A percentile compares a stretch with the other conserved stretches of the same genome.
These are phyloP conservation scores for Gracilinanus agilis DNA, from an alignment of 2,113 vertebrate genomes.

Conservation along the genomic window DNA sequence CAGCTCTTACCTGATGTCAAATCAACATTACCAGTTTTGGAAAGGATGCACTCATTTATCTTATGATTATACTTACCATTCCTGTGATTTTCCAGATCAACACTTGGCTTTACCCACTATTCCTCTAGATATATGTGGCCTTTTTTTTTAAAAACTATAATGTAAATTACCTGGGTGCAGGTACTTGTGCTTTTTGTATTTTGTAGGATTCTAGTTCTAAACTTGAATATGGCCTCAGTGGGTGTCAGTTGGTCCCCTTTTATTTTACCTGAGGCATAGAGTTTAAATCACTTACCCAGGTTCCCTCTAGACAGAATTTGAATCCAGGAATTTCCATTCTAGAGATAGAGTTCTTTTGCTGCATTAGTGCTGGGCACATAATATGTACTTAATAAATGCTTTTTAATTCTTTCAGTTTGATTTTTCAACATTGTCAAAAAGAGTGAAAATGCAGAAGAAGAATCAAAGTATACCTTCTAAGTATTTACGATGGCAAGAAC, in stretches of 20 bases:
- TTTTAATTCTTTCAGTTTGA: neutral
- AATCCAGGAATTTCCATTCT: neutral
- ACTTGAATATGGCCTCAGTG: neutral
- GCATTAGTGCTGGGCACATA: neutral
- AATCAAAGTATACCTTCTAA: neutral
- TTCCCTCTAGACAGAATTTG: neutral
- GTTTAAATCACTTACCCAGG: too few relatives aligned
- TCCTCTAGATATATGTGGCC: neutral
- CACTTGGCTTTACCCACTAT: neutral
- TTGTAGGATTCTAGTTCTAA: neutral
- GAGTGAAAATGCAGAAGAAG: neutral
- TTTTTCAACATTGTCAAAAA: constrained; percentile 58
- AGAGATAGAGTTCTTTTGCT: neutral
- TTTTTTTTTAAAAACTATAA: neutral
- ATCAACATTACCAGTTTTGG: neutral
- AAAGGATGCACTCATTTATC: neutral
- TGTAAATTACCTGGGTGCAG: neutral
- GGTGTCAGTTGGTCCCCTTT: neutral
- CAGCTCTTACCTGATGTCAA: neutral
- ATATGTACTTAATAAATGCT: neutral
- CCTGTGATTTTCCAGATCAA: neutral
- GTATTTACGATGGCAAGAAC: neutral
- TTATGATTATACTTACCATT: neutral
- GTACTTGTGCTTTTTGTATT: neutral
- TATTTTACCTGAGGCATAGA: neutral